These are phyloP conservation scores for Drosophila carrolli DNA, from an alignment of 1,140 invertebrate species.

Conservation along the genomic window DNA sequence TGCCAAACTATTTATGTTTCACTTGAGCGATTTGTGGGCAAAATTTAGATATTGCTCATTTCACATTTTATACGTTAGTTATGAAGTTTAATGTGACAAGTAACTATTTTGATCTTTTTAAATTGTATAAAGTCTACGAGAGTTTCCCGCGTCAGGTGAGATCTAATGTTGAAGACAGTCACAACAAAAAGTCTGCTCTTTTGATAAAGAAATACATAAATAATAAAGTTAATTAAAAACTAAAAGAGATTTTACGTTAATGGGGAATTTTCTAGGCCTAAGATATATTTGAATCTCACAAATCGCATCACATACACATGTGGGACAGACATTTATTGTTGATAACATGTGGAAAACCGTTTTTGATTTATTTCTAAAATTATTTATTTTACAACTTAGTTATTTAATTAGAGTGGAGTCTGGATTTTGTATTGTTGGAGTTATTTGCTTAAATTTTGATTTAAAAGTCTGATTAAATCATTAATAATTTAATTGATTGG, in stretches of 20 bases:
- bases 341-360: no score
- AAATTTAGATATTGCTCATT: conserved; percentile 14
- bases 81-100: conserved; percentile 49
- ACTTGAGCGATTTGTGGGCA: conserved; percentile 21
- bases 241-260: neutral
- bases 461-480: no score
- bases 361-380: no score
- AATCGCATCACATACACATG: no score
- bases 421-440: no score
- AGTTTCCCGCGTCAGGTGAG: conserved; percentile 57
- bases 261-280: no score
- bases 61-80: conserved; percentile 38
- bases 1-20: conserved; percentile 40
- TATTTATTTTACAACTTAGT: no score
- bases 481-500: no score
- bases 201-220: conserved; percentile 64
- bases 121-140: conserved; percentile 70
- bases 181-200: conserved; percentile 69
- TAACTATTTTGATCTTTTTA: conserved; percentile 45
- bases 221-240: conserved; percentile 63
- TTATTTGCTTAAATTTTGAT: no score
- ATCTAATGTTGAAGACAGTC: conserved; percentile 58
- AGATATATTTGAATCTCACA: no score
- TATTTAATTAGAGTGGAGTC: no score
- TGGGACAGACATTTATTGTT: no score